Percentiles rank a stretch among this genome's conserved stretches.
Evolutionary conservation across 2,113 vertebrate genomes (phyloP).

Genomic region (Sialia sialis): DNA sequence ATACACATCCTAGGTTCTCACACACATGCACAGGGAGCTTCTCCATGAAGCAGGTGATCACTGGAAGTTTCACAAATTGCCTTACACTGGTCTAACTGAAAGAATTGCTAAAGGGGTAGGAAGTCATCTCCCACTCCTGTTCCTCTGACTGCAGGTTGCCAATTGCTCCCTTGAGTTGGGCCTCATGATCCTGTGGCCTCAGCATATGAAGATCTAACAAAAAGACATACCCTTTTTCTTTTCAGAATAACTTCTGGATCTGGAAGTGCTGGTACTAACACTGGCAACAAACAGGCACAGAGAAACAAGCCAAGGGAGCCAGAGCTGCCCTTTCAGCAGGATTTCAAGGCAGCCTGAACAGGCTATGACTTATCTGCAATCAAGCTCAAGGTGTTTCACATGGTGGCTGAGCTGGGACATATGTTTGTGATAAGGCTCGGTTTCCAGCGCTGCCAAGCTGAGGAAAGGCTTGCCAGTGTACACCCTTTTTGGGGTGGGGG

Average conservation of each 20-base stretch:
- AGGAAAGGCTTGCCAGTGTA: neutral
- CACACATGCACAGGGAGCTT: neutral
- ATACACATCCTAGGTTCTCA: neutral
- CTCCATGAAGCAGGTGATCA: neutral
- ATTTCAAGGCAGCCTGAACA: neutral
- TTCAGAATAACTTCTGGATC: neutral
- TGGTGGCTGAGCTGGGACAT: neutral
- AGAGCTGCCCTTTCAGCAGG: neutral
- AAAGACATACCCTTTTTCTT: neutral
- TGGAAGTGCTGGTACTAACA: neutral
- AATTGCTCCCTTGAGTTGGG: neutral
- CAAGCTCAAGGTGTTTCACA: neutral
- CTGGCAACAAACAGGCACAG: neutral
- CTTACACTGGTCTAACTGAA: neutral
- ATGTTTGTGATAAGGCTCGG: neutral
- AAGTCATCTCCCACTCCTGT: neutral
- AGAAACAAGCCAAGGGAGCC: neutral
- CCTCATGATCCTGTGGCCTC: neutral
- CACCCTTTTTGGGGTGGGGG: neutral
- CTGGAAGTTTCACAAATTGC: neutral
- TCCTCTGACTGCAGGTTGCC: neutral
- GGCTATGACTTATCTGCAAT: neutral
- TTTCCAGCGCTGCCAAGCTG: neutral
- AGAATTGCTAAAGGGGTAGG: neutral
- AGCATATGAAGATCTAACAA: neutral